These are phyloP conservation scores for Lepidochitona cinerea DNA, from an alignment of 2,888 invertebrate genomes.

Conservation along the genomic window DNA sequence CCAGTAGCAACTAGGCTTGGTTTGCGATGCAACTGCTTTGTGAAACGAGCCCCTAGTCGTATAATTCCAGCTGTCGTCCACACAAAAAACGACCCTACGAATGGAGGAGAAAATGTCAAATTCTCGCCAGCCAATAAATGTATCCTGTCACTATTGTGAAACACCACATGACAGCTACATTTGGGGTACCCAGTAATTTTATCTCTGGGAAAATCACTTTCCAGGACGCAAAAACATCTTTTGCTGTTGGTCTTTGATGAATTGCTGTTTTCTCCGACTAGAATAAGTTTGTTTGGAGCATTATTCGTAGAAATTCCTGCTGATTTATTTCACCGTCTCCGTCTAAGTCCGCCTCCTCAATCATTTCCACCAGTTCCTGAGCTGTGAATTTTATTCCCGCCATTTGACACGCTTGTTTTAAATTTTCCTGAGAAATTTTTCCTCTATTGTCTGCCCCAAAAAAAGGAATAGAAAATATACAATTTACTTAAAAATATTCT, in stretches of 20 bases:
- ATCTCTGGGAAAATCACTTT: neutral
- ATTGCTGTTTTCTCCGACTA: too few species aligned
- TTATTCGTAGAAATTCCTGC: slow-evolving; percentile 67
- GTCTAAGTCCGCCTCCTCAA: slow-evolving; percentile 68
- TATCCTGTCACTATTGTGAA: too few species aligned
- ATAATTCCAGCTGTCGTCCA: too few species aligned
- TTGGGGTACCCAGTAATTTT: neutral
- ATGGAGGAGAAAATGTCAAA: too few species aligned
- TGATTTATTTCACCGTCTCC: slow-evolving; percentile 68
- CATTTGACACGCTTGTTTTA: slow-evolving; percentile 56
- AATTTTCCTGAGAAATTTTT: slow-evolving; percentile 57
- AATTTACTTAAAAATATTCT: too few species aligned
- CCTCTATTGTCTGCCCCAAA: slow-evolving; percentile 52
- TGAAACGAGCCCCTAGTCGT: too few species aligned
- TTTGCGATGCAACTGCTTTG: too few species aligned
- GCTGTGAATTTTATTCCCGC: slow-evolving; percentile 62
- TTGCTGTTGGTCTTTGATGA: neutral
- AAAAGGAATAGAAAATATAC: neutral
- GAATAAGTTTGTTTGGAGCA: slow-evolving; percentile 69
- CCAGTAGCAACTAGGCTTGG: too few species aligned
- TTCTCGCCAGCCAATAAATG: too few species aligned
- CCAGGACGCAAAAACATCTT: neutral
- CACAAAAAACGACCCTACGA: too few species aligned
- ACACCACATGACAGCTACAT: too few species aligned
- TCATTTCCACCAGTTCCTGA: slow-evolving; percentile 67